Evolutionary conservation across 2,888 invertebrate species (phyloP).

Genomic region (Trichopria drosophilae): DNA sequence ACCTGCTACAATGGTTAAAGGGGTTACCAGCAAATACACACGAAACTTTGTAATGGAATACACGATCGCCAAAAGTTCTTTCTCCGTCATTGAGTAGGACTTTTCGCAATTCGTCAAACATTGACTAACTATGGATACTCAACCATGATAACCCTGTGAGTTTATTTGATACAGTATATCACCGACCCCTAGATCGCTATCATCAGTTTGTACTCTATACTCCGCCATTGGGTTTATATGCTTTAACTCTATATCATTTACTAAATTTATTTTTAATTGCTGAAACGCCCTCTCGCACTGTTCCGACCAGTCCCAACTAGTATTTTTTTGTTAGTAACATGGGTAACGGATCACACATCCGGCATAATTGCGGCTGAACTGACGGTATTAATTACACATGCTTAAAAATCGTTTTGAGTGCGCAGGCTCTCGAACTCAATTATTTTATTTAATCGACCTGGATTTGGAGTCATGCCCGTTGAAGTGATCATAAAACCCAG

Average conservation of each 20-base stretch:
- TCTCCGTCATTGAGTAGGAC: neutral
- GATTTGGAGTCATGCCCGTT: constrained; percentile 5
- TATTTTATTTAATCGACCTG: constrained; percentile 33
- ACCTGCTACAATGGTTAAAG: too few species aligned
- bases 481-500: constrained; percentile 15
- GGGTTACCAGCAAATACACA: too few species aligned
- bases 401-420: constrained; percentile 37
- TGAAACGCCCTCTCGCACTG: neutral
- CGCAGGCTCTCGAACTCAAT: constrained; percentile 33
- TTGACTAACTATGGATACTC: neutral
- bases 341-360: neutral
- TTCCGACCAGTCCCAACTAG: neutral
- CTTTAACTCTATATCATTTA: neutral
- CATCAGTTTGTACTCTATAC: neutral
- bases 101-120: neutral
- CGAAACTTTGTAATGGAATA: neutral
- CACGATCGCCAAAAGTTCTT: neutral
- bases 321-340: neutral
- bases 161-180: neutral
- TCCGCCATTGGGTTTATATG: neutral
- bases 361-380: neutral
- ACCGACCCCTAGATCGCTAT: neutral
- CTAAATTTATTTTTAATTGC: neutral
- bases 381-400: constrained; percentile 20
- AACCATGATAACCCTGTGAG: neutral